These are phyloP conservation scores for Tympanoctomys barrerae DNA, from an alignment of 2,797 vertebrate genomes.

Conservation along the genomic window DNA sequence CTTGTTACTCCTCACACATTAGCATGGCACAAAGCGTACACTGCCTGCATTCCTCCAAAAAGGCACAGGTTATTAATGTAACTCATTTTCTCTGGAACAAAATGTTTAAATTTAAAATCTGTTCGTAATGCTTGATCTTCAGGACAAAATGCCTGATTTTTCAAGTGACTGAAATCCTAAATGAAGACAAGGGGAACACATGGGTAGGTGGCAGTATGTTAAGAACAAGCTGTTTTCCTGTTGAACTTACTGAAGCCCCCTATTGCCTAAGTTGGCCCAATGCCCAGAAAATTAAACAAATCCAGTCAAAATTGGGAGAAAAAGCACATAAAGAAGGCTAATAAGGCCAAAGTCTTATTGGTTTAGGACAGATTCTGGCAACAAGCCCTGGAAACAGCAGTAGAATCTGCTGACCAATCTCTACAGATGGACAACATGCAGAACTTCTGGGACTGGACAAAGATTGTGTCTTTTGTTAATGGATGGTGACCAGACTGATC, in stretches of 20 bases:
- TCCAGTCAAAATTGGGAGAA: neutral
- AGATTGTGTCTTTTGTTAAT: neutral
- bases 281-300: slow-evolving; percentile 69
- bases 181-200: slow-evolving; percentile 4
- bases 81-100: slow-evolving; percentile 27
- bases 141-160: slow-evolving; percentile 64
- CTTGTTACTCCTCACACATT: neutral
- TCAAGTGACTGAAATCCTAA: slow-evolving; percentile 53
- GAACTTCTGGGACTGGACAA: neutral
- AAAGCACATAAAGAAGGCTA: slow-evolving; percentile 37
- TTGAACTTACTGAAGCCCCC: slow-evolving; percentile 54
- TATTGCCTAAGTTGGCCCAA: slow-evolving; percentile 59
- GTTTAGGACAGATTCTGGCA: slow-evolving; percentile 30
- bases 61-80: slow-evolving; percentile 16
- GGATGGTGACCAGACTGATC: neutral
- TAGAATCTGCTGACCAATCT: slow-evolving; percentile 25
- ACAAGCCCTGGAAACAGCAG: slow-evolving; percentile 45
- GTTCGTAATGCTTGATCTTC: slow-evolving; percentile 35
- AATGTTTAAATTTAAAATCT: slow-evolving; percentile 57
- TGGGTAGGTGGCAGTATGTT: slow-evolving; percentile 57
- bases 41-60: neutral
- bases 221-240: slow-evolving; percentile 53
- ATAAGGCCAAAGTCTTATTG: slow-evolving; percentile 40
- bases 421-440: neutral
- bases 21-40: neutral